phyloP scores from a whole-genome alignment of 2,888 invertebrate genomes.

The Ditula angustiorana region DNA sequence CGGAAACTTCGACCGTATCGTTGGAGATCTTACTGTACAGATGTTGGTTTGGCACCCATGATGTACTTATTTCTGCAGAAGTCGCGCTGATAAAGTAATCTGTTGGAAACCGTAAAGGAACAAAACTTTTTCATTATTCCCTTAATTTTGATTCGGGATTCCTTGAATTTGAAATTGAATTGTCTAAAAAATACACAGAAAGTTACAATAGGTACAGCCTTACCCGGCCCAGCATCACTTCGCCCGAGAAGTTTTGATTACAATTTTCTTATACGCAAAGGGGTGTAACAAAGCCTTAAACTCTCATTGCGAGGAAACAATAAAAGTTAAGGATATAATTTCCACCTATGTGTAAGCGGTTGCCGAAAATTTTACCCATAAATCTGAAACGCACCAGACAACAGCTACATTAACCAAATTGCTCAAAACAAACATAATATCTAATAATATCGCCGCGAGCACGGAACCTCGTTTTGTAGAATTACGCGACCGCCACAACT shows the following conservation, averaged over 20 bases:
- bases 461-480: conserved; percentile 51
- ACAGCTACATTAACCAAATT: conserved; percentile 39
- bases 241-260: conserved; percentile 1
- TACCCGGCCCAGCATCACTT: neutral
- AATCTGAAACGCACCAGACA: conserved; percentile 30
- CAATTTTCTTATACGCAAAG: neutral
- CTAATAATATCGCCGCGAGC: conserved; percentile 38
- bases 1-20: too few species aligned
- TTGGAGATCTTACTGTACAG: too few species aligned
- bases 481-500: conserved; percentile 79
- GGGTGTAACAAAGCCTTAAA: conserved; percentile 5
- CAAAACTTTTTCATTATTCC: neutral
- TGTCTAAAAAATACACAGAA: neutral
- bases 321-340: conserved; percentile 27
- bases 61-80: too few species aligned
- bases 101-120: neutral
- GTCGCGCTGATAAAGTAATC: too few species aligned
- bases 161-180: neutral
- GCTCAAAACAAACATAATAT: conserved; percentile 38
- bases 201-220: neutral
- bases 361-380: conserved; percentile 30
- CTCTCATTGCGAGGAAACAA: conserved; percentile 1
- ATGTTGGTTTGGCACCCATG: too few species aligned
- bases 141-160: neutral
- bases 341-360: conserved; percentile 24